Evolutionary conservation across 2,113 vertebrate species (phyloP), one percentile per base, ranked within the genome.

Genomic region (Notothenia coriiceps): DNA sequence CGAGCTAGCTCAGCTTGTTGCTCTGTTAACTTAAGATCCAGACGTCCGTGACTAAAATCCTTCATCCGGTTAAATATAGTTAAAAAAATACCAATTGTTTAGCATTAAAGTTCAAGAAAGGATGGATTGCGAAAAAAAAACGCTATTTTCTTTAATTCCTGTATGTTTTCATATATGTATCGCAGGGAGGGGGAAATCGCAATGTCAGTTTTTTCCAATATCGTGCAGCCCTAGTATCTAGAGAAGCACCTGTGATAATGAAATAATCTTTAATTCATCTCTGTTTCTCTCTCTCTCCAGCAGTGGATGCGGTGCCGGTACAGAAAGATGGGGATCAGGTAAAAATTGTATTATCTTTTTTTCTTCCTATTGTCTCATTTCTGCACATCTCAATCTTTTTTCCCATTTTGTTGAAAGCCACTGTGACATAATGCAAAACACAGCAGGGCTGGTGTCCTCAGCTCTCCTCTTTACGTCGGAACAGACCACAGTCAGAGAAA

Each of bases 281-380:
- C 52, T 46, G 10, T 74, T 5, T 83, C 50, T 70, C 1, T 71
- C 5, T 79, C 18, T 83, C 72, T 85, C 12, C 88, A 95, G 94
- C 94, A 79, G 93, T 79, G 69, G 94, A 95, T 65, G 94, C 94
- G 44, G 94, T 95, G 87, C 94, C 94, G 17, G 94, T 95, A 61
- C 93, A 86, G 84, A 95, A 95, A 91, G 94, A 95, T 88, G 95
- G 94, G 57, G 95, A 96, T 92, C 95, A 96, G 95, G 95, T 96
- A 94, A 91, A 90, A 91, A 83, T 33, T 9, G 43, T 56, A 18
- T 75, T 35, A 70, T 44, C 55, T 74, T 77, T 70, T 13, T 70
- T n/a, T 13, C n/a, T 18, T 43, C 54, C 60, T 47, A 79, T 35
- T 54, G 12, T 17, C 5, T 18, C 17, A 3, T 51, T 68, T 44